Evolutionary conservation across 2,113 vertebrate genomes (phyloP).

Genomic region (Aythya baeri): DNA sequence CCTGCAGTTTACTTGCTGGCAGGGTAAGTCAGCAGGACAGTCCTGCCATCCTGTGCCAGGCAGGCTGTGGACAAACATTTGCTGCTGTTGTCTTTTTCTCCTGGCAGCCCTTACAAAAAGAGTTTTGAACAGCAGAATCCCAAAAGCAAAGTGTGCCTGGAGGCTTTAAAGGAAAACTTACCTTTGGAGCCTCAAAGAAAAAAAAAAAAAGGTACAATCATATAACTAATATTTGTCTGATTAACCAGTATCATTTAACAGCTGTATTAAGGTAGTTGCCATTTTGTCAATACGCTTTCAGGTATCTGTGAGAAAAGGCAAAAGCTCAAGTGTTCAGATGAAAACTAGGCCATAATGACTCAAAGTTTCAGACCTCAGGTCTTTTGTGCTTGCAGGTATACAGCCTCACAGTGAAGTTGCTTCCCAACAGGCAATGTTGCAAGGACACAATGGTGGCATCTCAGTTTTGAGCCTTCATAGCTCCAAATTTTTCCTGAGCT

Average conservation of each 20-base stretch:
- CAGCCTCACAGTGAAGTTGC: not conserved
- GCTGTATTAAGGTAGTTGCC: not conserved
- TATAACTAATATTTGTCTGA: rapidly evolving
- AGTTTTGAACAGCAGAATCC: not conserved
- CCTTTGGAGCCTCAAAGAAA: not conserved
- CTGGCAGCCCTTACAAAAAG: not conserved
- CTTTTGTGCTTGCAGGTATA: not conserved
- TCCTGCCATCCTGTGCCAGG: conserved; percentile 17
- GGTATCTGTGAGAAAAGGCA: not conserved
- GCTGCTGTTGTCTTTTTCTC: not conserved
- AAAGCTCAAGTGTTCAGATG: not conserved
- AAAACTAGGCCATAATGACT: not conserved
- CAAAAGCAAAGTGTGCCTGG: not conserved
- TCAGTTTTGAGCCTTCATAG: not conserved
- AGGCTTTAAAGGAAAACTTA: not conserved
- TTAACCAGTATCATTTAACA: not conserved
- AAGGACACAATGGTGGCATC: not conserved
- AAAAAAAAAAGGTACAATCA: not conserved
- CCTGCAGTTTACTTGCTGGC: not conserved
- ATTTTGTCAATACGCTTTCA: not conserved
- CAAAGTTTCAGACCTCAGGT: not conserved
- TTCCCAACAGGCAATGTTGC: not conserved
- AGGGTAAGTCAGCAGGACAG: not conserved
- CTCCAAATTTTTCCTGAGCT: not conserved
- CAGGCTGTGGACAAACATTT: not conserved